Evolutionary conservation across 2,888 invertebrate genomes (phyloP), one percentile per base, ranked within the genome.

Genomic region (Elysia crispata): DNA sequence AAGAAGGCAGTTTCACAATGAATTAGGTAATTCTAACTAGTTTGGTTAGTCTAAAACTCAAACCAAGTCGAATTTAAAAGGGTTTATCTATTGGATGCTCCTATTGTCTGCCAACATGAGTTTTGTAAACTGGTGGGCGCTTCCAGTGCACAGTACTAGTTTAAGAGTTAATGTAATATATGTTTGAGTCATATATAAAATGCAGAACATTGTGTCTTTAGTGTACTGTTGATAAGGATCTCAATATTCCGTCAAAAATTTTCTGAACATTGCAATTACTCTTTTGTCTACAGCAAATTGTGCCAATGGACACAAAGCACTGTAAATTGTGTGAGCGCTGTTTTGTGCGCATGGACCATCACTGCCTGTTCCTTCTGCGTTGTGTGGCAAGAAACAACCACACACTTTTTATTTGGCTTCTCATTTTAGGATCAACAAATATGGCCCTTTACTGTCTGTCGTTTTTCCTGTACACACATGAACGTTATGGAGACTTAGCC

Each of bases 261-360:
- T 20, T 31, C 31, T 31, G 33, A 8, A 18, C 33, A 31, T n/a
- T n/a, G n/a, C n/a, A n/a, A n/a, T n/a, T n/a, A n/a, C 49, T 54
- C 20, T 13, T 54, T 54, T 54, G 6, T 60, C 86, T 86, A 3
- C 86, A 91, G 91, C 84, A 89, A 77, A 86, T 90, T 8, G 83
- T 82, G 60, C 83, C 86, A 0, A 64, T 76, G 28, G 66, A 77
- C 31, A 88, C 88, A 11, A 91, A 91, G 76, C 91, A 92, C 83
- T 92, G 92, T 82, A 87, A 86, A 75, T 85, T 92, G 74, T 92
- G 92, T 86, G 86, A 89, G 25, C 79, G 80, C n/a, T 92, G 92
- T 77, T 89, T 84, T 80, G 77, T 85, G 18, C 84, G 87, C 72
- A 88, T 91, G 88, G 92, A 92, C 81, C 92, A 92, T 79, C 92